Conservation (phyloP, 2,888 invertebrate species). For the Drosophila anomelani region DNA sequence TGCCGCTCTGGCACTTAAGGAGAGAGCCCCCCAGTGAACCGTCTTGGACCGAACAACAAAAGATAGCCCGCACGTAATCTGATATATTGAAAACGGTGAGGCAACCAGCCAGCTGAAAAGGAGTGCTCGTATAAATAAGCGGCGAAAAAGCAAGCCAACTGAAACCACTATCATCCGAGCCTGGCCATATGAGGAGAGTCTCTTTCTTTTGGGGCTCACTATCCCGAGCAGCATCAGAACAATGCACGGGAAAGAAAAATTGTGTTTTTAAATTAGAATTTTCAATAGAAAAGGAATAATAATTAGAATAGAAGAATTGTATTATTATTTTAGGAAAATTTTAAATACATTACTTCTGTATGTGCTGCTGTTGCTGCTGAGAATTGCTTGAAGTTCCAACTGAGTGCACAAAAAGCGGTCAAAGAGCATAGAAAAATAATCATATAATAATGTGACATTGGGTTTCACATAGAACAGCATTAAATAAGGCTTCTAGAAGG, state of each 20-base stretch:
- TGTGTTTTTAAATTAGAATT: no score
- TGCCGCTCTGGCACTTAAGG: slow-evolving; percentile 35
- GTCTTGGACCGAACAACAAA: slow-evolving; percentile 43
- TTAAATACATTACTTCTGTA: not conserved
- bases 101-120: slow-evolving; percentile 38
- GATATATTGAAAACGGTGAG: slow-evolving; percentile 65
- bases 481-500: not conserved
- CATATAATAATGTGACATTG: not conserved
- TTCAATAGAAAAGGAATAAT: not conserved
- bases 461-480: not conserved
- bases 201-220: slow-evolving; percentile 48
- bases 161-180: slow-evolving; percentile 28
- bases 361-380: not conserved
- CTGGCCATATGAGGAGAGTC: slow-evolving; percentile 63
- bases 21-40: slow-evolving; percentile 34
- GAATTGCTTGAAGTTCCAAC: not conserved
- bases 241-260: not conserved
- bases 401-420: not conserved
- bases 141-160: slow-evolving; percentile 31
- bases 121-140: slow-evolving; percentile 37
- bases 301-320: no score
- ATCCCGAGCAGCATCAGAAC: slow-evolving; percentile 56
- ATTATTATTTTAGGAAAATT: not conserved
- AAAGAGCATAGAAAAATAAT: not conserved
- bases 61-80: slow-evolving; percentile 70